A percentile compares a stretch with the other conserved stretches of the same genome.
These are phyloP conservation scores for Listronotus oregonensis DNA, from an alignment of 1,140 invertebrate species.

Conservation along the genomic window DNA sequence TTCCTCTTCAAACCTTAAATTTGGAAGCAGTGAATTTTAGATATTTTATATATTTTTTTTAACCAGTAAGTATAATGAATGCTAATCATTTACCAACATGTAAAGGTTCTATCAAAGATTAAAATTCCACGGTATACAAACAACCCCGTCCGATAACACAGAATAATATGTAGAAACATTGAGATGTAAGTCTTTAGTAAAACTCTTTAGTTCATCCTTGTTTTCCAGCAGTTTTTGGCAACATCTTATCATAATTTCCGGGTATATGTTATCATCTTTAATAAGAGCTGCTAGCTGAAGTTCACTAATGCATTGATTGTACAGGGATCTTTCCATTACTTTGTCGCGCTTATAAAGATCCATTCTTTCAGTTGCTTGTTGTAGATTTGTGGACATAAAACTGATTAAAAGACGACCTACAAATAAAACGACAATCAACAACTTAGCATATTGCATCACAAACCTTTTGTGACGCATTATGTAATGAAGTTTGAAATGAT, in stretches of 20 bases:
- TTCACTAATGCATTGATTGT: constrained; percentile 66
- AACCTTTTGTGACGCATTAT: constrained; percentile 1
- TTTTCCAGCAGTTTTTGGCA: constrained; percentile 71
- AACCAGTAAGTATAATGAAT: too few relatives aligned
- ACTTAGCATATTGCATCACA: too few relatives aligned
- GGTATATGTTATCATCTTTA: constrained; percentile 90
- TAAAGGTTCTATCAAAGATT: constrained; percentile 59
- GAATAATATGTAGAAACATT: constrained; percentile 91
- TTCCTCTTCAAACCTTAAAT: too few relatives aligned
- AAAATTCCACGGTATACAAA: constrained; percentile 94
- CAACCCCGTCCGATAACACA: constrained; percentile 84
- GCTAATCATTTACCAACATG: too few relatives aligned
- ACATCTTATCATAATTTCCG: constrained; percentile 85
- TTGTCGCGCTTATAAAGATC: constrained; percentile 80
- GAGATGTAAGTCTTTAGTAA: constrained; percentile 64
- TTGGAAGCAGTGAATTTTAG: too few relatives aligned
- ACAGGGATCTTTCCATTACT: constrained; percentile 73
- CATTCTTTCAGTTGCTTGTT: constrained; percentile 71
- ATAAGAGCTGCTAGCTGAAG: constrained; percentile 72
- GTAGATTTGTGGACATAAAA: constrained; percentile 80
- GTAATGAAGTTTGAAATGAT: background rate
- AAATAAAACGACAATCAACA: background rate
- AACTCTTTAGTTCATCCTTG: constrained; percentile 51
- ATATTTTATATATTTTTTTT: too few relatives aligned
- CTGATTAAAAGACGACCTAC: constrained; percentile 60